Conservation (phyloP, 1,140 invertebrate species). For the Rhysida immarginata region DNA sequence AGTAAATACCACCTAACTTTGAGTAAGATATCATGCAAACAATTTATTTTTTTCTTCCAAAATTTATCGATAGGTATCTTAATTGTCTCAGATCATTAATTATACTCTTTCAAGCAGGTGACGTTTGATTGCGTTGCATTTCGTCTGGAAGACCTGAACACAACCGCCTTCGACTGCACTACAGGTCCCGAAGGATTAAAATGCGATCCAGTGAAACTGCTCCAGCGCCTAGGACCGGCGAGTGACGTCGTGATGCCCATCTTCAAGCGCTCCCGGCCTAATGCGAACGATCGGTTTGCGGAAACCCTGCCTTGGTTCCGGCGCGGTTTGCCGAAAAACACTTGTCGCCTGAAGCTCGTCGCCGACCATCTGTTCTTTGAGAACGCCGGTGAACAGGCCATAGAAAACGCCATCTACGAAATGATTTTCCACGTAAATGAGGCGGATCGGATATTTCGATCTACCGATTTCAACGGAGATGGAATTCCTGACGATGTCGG, state of each 20-base stretch:
- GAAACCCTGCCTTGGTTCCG: not conserved
- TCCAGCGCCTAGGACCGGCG: not conserved
- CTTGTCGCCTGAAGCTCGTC: not conserved
- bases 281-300: not conserved
- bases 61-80: no score
- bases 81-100: no score
- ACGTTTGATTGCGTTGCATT: not conserved
- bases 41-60: no score
- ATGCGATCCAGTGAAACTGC: not conserved
- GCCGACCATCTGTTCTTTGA: conserved; percentile 1
- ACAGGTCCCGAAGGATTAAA: not conserved
- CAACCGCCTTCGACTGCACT: not conserved
- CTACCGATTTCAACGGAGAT: conserved; percentile 5
- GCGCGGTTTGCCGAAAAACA: not conserved
- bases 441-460: conserved; percentile 3
- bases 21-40: no score
- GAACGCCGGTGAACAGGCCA: not conserved
- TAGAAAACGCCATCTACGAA: not conserved
- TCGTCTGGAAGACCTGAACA: not conserved
- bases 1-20: no score
- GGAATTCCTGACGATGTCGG: not conserved
- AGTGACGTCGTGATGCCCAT: not conserved
- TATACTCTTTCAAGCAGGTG: no score
- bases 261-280: not conserved
- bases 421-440: conserved; percentile 6